Evolutionary conservation across 53 echinoderm and acorn worm species (phyloP).

Genomic region (Zoroaster sp.): DNA sequence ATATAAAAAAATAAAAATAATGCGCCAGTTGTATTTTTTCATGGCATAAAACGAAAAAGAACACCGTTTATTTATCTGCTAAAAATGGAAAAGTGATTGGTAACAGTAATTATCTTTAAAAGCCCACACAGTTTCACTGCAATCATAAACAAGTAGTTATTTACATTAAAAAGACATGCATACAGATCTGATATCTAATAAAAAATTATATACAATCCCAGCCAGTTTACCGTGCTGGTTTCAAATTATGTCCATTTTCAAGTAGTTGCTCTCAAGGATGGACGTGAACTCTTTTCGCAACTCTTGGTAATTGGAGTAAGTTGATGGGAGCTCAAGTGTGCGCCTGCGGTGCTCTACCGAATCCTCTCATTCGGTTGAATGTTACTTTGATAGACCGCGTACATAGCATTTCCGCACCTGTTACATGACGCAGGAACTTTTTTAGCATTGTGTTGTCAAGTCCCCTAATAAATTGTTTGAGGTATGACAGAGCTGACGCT

Average conservation of each 20-base stretch:
- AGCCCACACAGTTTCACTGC: too few species aligned
- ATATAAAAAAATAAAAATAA: too few species aligned
- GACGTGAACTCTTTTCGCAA: slow-evolving; percentile 38
- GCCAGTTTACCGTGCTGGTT: too few species aligned
- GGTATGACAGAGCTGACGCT: not conserved
- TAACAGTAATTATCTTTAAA: too few species aligned
- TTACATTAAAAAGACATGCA: too few species aligned
- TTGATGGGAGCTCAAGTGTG: slow-evolving; percentile 60
- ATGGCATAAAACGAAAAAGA: too few species aligned
- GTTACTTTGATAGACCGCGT: not conserved
- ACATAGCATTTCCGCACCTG: not conserved
- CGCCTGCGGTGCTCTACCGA: slow-evolving; percentile 33
- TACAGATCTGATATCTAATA: too few species aligned
- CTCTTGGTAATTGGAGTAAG: slow-evolving; percentile 37
- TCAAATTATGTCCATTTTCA: slow-evolving; percentile 53
- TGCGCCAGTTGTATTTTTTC: too few species aligned
- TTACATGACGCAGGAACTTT: not conserved
- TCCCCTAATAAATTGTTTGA: slow-evolving; percentile 31
- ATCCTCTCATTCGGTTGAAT: slow-evolving; percentile 38
- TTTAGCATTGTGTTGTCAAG: not conserved
- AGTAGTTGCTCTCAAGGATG: slow-evolving; percentile 26
- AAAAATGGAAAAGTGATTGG: too few species aligned
- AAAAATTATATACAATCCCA: too few species aligned
- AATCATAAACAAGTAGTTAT: too few species aligned
- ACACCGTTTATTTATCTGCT: too few species aligned